A percentile compares a stretch with the other conserved stretches of the same genome.
Conservation (phyloP, 1,140 invertebrate genomes). For the Plectrocnemia conspersa region DNA sequence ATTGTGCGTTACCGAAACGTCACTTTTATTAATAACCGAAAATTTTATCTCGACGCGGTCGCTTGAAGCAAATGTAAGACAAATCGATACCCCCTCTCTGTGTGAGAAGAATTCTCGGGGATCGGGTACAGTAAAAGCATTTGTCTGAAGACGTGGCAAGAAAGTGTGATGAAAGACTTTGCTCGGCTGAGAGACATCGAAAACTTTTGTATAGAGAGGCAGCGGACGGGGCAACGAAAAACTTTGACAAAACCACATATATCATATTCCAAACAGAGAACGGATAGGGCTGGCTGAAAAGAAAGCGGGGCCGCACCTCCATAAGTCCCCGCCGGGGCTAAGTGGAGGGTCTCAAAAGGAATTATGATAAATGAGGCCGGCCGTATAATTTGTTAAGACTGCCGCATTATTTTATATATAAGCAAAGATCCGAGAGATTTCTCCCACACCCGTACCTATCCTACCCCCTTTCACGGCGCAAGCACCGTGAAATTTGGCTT, state of each 20-base stretch:
- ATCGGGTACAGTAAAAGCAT: conserved; percentile 12
- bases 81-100: conserved; percentile 16
- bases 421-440: conserved; percentile 3
- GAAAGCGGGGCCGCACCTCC: conserved; percentile 2
- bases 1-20: conserved; percentile 4
- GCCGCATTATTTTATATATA: conserved; percentile 28
- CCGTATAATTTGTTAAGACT: conserved; percentile 31
- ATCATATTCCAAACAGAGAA: conserved; percentile 31
- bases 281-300: conserved; percentile 13
- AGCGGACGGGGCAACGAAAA: conserved; percentile 23
- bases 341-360: conserved; percentile 22
- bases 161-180: conserved; percentile 30
- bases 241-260: conserved; percentile 35
- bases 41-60: background rate
- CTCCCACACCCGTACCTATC: no score
- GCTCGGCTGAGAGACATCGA: conserved; percentile 15
- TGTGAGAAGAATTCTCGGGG: background rate
- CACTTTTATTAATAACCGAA: conserved; percentile 16
- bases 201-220: conserved; percentile 23
- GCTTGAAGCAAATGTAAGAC: conserved; percentile 30
- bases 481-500: conserved; percentile 6
- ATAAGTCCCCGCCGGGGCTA: background rate
- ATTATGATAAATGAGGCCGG: conserved; percentile 32
- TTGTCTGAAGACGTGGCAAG: conserved; percentile 28
- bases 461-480: background rate